Conservation (phyloP, 2,797 vertebrate genomes). For the Champsocephalus gunnari region DNA sequence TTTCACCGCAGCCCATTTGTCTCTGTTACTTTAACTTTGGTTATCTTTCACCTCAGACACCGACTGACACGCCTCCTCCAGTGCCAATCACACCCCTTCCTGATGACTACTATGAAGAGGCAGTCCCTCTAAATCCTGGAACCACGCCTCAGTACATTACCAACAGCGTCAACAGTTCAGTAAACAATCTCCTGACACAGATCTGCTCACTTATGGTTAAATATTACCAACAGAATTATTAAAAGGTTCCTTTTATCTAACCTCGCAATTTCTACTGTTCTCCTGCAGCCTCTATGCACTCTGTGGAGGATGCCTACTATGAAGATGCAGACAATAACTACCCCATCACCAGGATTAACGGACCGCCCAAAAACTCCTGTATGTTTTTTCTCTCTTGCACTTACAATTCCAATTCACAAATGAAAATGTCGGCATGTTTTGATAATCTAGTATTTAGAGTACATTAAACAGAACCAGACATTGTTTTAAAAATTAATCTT, state of each 20-base stretch:
- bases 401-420: background rate
- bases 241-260: background rate
- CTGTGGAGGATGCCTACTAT: constrained; percentile 94
- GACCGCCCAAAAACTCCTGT: constrained; percentile 94
- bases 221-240: background rate
- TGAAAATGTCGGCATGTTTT: background rate
- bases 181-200: constrained; percentile 10
- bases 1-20: background rate
- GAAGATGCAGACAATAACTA: constrained; percentile 98
- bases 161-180: constrained; percentile 80
- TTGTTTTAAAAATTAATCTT: constrained; percentile 24
- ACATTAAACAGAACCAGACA: background rate
- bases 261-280: background rate
- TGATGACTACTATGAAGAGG: constrained; percentile 98
- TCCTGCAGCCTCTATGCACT: constrained; percentile 81
- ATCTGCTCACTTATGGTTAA: background rate
- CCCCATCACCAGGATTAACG: constrained; percentile 90
- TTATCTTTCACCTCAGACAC: constrained; percentile 76
- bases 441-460: background rate
- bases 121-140: constrained; percentile 92
- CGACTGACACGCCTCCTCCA: constrained; percentile 89
- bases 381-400: constrained; percentile 61
- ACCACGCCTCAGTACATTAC: constrained; percentile 94
- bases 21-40: background rate
- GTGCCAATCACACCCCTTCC: constrained; percentile 92